Evolutionary conservation across 2,113 vertebrate genomes (phyloP), one percentile per base, ranked within the genome.

Genomic region (Anoplopoma fimbria): DNA sequence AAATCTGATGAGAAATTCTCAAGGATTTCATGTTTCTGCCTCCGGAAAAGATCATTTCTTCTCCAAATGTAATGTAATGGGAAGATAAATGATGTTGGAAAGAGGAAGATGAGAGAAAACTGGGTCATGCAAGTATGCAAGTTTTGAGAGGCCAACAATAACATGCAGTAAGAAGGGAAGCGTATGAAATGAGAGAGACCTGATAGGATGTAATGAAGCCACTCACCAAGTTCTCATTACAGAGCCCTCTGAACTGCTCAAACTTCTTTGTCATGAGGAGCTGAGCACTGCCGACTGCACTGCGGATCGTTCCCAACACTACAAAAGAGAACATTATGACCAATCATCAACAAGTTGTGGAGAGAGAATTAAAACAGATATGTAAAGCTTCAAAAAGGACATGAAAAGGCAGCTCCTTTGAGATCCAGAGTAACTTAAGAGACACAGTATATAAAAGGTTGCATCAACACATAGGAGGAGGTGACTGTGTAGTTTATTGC

Each of bases 201-300:
- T 6, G 72, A 47, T 2, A 57, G 36, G 47, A 72, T 25, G 34
- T n/a, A 55, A 49, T 36, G 51, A 45, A 79, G 75, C 53, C 51
- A 82, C 91, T 90, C 82, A 91, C 93, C 90, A 92, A 78, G 92
- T 99, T 99, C 95, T 99, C 97, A 93, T 98, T 97, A 72, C 98
- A 99, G 79, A 99, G 96, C 74, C 98, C 98, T 96, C 96, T 95
- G 95, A 99, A 99, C 95, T 99, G 98, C 95, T 99, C 97, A 95
- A 99, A 99, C 96, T 99, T 99, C 96, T 99, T 93, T 58, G 98
- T 96, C 90, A 99, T 99, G 87, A 99, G 96, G 87, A 99, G 97
- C 88, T 99, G 98, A 87, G 98, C 98, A 83, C 98, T 98, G 93
- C 98, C 98, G 40, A 99, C 97, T 12, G 98, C 98, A 77, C 97